phyloP scores from a whole-genome alignment of 2,113 vertebrate species.

The Desmodus rotundus region DNA sequence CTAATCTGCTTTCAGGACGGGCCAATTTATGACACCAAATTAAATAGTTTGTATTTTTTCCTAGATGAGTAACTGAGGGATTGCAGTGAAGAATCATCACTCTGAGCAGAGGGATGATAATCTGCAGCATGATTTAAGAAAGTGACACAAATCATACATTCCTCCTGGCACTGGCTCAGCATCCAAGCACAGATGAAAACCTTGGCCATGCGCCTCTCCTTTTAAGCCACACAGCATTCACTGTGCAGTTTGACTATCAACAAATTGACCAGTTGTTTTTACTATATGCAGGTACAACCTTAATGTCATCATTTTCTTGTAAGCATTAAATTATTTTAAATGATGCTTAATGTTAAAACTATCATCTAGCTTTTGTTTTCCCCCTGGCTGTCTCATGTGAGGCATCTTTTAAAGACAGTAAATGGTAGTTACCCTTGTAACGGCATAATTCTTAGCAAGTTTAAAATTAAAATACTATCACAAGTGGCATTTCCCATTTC shows the following conservation, averaged over 20 bases:
- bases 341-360: background rate
- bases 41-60: background rate
- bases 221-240: background rate
- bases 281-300: background rate
- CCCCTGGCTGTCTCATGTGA: background rate
- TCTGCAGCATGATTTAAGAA: background rate
- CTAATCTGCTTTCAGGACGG: background rate
- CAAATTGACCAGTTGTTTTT: background rate
- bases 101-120: background rate
- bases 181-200: background rate
- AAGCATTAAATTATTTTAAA: background rate
- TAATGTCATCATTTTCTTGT: background rate
- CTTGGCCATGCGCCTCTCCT: background rate
- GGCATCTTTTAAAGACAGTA: background rate
- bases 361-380: background rate
- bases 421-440: conserved; percentile 37
- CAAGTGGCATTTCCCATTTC: conserved; percentile 44
- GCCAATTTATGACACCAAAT: background rate
- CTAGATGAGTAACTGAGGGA: background rate
- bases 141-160: background rate
- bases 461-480: conserved; percentile 59
- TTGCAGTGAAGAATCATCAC: background rate
- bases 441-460: conserved; percentile 5
- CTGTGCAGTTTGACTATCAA: background rate
- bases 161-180: background rate